Conservation (phyloP, 2,113 vertebrate genomes). For the Malaclemys terrapin region DNA sequence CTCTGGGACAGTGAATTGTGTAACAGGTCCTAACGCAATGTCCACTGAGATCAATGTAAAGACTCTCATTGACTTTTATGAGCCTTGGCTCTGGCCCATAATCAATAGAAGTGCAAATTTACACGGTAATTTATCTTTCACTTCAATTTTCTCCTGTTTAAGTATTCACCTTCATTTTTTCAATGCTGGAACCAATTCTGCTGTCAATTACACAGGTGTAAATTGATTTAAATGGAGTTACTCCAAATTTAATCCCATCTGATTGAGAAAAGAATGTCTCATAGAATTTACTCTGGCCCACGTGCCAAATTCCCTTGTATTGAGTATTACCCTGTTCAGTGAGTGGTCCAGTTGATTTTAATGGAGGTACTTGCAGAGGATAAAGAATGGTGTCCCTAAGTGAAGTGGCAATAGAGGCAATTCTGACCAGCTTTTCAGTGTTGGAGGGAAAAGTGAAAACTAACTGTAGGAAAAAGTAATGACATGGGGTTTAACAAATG, state of each 20-base stretch:
- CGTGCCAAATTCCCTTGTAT: background rate
- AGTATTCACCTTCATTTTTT: background rate
- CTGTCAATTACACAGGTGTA: background rate
- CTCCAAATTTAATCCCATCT: background rate
- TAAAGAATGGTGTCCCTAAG: background rate
- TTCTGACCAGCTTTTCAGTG: background rate
- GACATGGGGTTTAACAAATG: background rate
- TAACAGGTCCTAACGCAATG: background rate
- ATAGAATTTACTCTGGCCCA: background rate
- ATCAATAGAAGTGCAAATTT: background rate
- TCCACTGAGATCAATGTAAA: background rate
- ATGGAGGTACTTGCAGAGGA: background rate
- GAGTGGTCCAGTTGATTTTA: background rate
- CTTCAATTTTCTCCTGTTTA: slow-evolving; percentile 24
- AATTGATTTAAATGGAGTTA: slow-evolving; percentile 31
- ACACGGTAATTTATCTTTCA: background rate
- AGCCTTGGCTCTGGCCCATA: background rate
- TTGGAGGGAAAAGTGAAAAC: slow-evolving; percentile 2
- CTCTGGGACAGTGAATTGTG: background rate
- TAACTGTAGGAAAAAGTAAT: background rate
- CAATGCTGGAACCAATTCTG: background rate
- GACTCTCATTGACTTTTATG: background rate
- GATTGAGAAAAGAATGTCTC: background rate
- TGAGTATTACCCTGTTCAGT: background rate
- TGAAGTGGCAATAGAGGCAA: background rate